These are phyloP conservation scores for Gymnoscopelus braueri DNA, from an alignment of 2,797 vertebrate species.

Conservation along the genomic window DNA sequence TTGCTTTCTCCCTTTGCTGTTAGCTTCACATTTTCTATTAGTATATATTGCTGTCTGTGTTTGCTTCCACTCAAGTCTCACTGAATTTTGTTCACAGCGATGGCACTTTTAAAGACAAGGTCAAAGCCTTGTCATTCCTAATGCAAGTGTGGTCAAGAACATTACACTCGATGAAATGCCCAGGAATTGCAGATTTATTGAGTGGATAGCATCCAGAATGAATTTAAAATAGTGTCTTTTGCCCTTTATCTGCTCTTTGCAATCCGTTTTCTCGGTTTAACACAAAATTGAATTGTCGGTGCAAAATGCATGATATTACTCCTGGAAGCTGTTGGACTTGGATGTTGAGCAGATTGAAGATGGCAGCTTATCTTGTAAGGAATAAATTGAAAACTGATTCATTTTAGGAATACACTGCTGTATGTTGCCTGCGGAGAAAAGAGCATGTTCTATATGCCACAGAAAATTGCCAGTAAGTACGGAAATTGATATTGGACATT, in stretches of 20 bases:
- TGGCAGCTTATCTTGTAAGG: slow-evolving; percentile 61
- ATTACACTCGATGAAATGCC: slow-evolving; percentile 36
- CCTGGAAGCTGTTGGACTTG: slow-evolving; percentile 37
- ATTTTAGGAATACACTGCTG: slow-evolving; percentile 43
- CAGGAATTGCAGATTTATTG: slow-evolving; percentile 19
- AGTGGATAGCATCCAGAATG: slow-evolving; percentile 24
- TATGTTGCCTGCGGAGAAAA: slow-evolving; percentile 53
- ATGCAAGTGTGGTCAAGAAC: slow-evolving; percentile 37
- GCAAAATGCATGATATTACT: slow-evolving; percentile 48
- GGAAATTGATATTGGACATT: slow-evolving; percentile 36
- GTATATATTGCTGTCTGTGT: slow-evolving; percentile 12
- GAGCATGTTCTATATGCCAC: slow-evolving; percentile 21
- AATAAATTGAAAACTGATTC: slow-evolving; percentile 64
- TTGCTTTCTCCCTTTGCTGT: slow-evolving; percentile 13
- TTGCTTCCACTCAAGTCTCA: slow-evolving; percentile 16
- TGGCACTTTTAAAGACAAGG: slow-evolving; percentile 29
- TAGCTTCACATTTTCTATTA: too few species aligned
- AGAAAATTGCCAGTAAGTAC: slow-evolving; percentile 30
- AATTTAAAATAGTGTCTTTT: slow-evolving; percentile 36
- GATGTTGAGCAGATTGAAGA: slow-evolving; percentile 62
- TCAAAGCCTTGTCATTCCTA: slow-evolving; percentile 46
- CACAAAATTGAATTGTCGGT: slow-evolving; percentile 43
- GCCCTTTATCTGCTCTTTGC: slow-evolving; percentile 37
- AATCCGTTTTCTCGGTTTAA: slow-evolving; percentile 22
- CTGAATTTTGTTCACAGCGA: slow-evolving; percentile 14